Base-by-base conservation (phyloP, 1,140 invertebrate species). In the Akabosia matsudoensis region DNA sequence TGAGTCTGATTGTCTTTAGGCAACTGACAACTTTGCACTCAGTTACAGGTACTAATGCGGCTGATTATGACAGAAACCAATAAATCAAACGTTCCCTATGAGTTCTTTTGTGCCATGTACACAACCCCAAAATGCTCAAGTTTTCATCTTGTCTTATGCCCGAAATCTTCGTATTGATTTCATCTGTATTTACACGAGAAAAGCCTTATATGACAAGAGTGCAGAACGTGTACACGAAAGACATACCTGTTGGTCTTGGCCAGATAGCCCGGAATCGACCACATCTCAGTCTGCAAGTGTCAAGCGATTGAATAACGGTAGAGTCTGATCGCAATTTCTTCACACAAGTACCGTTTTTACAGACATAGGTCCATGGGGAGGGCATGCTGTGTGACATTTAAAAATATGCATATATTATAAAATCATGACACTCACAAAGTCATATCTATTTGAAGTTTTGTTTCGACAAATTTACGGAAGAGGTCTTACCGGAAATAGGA, bases 271-370 rank as follows among this genome's bases (percentile, higher is more conserved):
- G 76, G 77, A 81, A 82, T 31, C 81, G 74, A 54, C 81, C 81
- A 45, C 81, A 82, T 61, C 81, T 30, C 28, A 82, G 51, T 26
- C 79, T 75, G 51, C 81, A 82, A 34, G 79, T 82, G 71, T 81
- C 79, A 76, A 82, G 51, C 14, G 78, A 78, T 51, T 82, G 81
- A 80, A 82, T 82, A 1, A 82, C 81, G 26, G 81, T 82, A n/a
- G 81, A 82, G 56, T 82, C 81, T 56, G 78, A 79, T 33, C 81
- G 26, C 14, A 81, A 67, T 52, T 82, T 82, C 74, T 82, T 82
- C 33, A 78, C 75, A 74, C 81, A 82, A n/a, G 79, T 81, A 31
- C 81, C 81, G 74, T 81, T 82, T 61, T 82, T 82, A 73, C 81
- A 82, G 2, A 82, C 81, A 56, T 81, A 81, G 10, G 81, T 82